Evolutionary conservation across 2,797 vertebrate genomes (phyloP), one percentile per base, ranked within the genome.

Genomic region (Gadopsis marmoratus): DNA sequence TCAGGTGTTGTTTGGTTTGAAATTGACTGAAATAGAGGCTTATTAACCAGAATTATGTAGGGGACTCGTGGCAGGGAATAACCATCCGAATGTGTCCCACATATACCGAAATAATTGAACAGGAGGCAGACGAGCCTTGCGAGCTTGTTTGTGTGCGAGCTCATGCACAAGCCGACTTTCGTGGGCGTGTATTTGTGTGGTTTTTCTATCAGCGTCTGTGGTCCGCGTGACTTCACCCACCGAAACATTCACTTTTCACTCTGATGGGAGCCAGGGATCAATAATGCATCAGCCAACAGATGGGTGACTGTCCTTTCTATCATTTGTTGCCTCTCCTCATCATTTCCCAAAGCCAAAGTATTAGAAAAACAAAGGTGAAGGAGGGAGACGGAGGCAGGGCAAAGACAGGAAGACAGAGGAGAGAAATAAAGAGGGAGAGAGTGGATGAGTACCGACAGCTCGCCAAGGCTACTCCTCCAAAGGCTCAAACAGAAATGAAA

Each of bases 271-370:
- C 78, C 65, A 8, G 54, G 73, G 84, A 94, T 95, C 91, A 94
- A 95, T 95, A 94, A 90, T 93, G 89, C 80, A 94, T 94, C 90
- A 93, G 85, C 76, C 90, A 77, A 84, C 89, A 91, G 91, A 94
- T 93, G 88, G 91, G 86, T 78, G 88, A 85, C 81, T 87, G 83
- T 91, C 84, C 83, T 64, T 84, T 58, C 84, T 86, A 84, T 93
- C 90, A 93, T 93, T 90, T 91, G 79, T 85, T 84, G 79, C 84
- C 81, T 86, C 84, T 91, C 65, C 84, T 89, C 79, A 89, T 92
- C 85, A 89, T 91, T 85, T 87, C 83, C 83, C 43, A 79, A 45
- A 45, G 82, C 85, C 69, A 63, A 76, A 76, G 82, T 88, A 76
- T 86, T 86, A 82, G 80, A 88, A 91, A 39, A 92, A 90, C 86